A percentile compares a stretch with the other conserved stretches of the same genome.
These are phyloP conservation scores for Porites rus DNA, from an alignment of 92 coral and sea anemone species.

Conservation along the genomic window DNA sequence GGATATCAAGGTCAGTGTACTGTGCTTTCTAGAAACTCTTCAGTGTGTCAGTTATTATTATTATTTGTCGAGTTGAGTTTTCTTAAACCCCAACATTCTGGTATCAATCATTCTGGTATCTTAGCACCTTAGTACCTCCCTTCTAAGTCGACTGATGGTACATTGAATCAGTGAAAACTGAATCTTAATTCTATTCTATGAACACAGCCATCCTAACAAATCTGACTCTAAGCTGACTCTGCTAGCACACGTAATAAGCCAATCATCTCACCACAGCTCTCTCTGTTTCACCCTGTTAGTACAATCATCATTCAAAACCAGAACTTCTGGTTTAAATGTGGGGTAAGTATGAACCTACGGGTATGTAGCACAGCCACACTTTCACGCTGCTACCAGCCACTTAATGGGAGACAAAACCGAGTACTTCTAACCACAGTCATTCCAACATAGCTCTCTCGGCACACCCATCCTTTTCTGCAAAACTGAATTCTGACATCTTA, in stretches of 20 bases:
- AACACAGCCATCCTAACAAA: background rate
- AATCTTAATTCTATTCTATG: background rate
- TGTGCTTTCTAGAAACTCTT: background rate
- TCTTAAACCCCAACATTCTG: too few relatives aligned
- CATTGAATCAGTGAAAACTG: too few relatives aligned
- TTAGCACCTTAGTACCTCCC: too few relatives aligned
- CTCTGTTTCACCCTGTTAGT: background rate
- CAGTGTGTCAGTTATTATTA: too few relatives aligned
- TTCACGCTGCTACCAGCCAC: too few relatives aligned
- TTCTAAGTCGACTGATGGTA: too few relatives aligned
- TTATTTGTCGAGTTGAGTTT: background rate
- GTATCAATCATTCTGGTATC: too few relatives aligned
- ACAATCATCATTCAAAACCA: too few relatives aligned
- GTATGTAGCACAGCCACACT: background rate
- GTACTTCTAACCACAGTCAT: background rate
- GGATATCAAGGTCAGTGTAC: conserved; percentile 75
- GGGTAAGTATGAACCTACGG: too few relatives aligned
- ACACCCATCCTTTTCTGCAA: background rate
- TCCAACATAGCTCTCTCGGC: background rate
- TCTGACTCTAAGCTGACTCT: background rate
- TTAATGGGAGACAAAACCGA: too few relatives aligned
- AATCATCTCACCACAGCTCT: background rate
- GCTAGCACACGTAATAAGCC: background rate
- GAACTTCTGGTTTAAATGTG: too few relatives aligned
- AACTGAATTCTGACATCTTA: background rate